Conservation (phyloP, 2,797 vertebrate genomes). For the Poecilia wingei region DNA sequence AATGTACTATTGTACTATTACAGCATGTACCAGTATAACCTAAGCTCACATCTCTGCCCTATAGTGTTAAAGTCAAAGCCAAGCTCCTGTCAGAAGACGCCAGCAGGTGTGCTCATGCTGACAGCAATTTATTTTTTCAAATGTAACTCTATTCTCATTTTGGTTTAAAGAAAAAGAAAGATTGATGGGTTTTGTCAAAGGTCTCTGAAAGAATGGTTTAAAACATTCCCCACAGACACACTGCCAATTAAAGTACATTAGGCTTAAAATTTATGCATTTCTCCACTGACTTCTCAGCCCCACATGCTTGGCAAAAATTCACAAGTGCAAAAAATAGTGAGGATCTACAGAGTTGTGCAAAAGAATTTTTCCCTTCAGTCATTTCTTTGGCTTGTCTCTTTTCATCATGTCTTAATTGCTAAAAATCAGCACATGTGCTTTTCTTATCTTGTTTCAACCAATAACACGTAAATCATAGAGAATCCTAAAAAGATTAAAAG, state of each 20-base stretch:
- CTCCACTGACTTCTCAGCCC: not conserved
- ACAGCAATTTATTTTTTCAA: constrained; percentile 4
- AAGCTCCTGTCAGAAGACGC: constrained; percentile 2
- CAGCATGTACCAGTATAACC: constrained; percentile 2
- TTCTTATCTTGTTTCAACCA: not conserved
- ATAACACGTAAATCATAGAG: not conserved
- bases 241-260: constrained; percentile 32
- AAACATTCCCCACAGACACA: not conserved
- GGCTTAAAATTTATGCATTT: constrained; percentile 1
- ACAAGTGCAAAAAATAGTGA: not conserved
- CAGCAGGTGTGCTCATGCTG: not conserved
- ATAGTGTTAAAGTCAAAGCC: not conserved
- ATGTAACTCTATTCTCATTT: not conserved
- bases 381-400: not conserved
- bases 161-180: not conserved
- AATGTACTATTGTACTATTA: not conserved
- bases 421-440: not conserved
- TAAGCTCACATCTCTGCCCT: not conserved
- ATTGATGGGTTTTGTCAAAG: not conserved
- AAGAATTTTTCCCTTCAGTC: not conserved
- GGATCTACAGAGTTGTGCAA: not conserved
- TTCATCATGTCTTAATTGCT: not conserved
- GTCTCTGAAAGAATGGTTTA: not conserved
- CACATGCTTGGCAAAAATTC: not conserved
- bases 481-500: not conserved